Base-by-base conservation (phyloP, 1,140 invertebrate genomes). In the Bombus cullumanus region DNA sequence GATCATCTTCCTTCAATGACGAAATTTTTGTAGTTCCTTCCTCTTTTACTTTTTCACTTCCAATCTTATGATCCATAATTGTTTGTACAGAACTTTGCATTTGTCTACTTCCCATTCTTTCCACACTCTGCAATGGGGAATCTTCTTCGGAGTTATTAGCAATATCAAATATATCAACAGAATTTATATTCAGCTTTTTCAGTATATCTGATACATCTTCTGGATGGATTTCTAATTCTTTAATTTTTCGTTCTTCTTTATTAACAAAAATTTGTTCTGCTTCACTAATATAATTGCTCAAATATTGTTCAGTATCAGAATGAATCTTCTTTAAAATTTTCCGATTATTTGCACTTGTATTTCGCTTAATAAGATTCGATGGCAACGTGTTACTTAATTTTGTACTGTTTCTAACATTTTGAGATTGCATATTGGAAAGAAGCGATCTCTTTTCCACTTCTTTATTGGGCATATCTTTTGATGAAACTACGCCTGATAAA, bases 291-390 rank as follows among this genome's bases (percentile, higher is more conserved):
- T 88, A 89, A 25, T 76, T 37, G 4, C 77, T 69, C 22, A 92
- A 62, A 71, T 89, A 92, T n/a, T 86, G 64, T 22, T 88, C 87
- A 13, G 86, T 73, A 0, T 83, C 80, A 3, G 82, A 72, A 76
- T 66, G 78, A 25, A 82, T 62, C 76, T 85, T 62, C 31, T 53
- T 59, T 13, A 5, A 57, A 62, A 4, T 71, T n/a, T 59, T 53
- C 1, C 18, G 37, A n/a, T 15, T 47, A 9, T 62, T 78, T 34
- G 37, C 53, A 41, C 6, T 53, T 41, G 31, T 64, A 34, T 81
- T 53, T n/a, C 10, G 62, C 10, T 66, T 79, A 37, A 74, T 69
- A 28, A 41, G 59, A 34, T 72, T 80, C 4, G 22, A 15, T n/a
- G 62, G 25, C 39, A 53, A 37, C 37, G 18, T 76, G 4, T 31